A percentile compares a stretch with the other conserved stretches of the same genome.
Conservation (phyloP, 2,888 invertebrate species). For the Archaeoteleia sp. region DNA sequence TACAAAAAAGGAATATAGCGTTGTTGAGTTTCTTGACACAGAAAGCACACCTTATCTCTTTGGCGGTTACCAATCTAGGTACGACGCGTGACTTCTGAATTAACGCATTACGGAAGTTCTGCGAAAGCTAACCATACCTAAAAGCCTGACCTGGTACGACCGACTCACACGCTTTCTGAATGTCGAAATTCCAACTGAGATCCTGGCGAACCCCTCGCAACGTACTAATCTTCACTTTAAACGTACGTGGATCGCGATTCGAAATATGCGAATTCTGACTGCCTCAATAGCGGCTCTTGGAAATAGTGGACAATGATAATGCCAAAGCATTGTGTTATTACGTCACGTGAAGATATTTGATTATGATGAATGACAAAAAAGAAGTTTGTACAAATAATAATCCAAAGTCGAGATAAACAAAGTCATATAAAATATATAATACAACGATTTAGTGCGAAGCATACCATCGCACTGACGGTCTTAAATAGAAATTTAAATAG, state of each 20-base stretch:
- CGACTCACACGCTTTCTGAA: conserved; percentile 50
- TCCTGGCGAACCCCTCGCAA: conserved; percentile 27
- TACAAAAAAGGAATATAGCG: conserved; percentile 21
- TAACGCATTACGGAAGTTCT: conserved; percentile 74
- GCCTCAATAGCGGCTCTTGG: conserved; percentile 24
- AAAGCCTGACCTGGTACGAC: conserved; percentile 57
- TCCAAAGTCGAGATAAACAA: no score
- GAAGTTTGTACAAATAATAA: no score
- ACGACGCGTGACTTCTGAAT: conserved; percentile 61
- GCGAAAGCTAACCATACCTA: conserved; percentile 62
- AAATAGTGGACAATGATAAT: conserved; percentile 24
- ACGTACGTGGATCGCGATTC: conserved; percentile 50
- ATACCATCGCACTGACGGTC: no score
- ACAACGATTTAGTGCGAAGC: no score
- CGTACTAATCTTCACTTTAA: conserved; percentile 47
- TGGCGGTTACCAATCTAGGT: conserved; percentile 45
- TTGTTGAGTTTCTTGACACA: conserved; percentile 26
- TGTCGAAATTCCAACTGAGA: conserved; percentile 57
- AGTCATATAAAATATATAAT: no score
- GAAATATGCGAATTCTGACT: conserved; percentile 43
- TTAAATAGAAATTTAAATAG: no score
- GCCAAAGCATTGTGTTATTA: neutral
- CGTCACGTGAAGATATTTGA: no score
- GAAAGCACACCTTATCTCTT: conserved; percentile 44
- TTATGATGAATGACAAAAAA: no score